Conservation (phyloP, 2,888 invertebrate species). For the Agriotes lineatus region DNA sequence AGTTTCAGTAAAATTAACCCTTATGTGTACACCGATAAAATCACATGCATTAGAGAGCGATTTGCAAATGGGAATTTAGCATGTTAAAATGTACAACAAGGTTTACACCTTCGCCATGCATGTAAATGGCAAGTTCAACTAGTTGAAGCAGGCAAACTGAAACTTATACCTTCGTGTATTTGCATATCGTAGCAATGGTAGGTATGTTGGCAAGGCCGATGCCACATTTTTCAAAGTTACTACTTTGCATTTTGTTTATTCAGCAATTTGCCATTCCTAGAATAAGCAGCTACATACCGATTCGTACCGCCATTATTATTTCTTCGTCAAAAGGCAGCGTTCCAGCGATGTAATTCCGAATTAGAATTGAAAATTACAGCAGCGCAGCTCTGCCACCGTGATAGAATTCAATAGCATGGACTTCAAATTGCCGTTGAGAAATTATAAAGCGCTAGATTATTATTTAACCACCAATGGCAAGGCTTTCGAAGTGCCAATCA, state of each 20-base stretch:
- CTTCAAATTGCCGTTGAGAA: no score
- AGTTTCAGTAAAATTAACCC: no score
- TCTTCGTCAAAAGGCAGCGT: no score
- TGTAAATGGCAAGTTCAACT: constrained; percentile 10
- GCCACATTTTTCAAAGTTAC: background rate
- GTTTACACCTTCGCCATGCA: background rate
- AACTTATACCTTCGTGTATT: constrained; percentile 4
- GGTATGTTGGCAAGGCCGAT: constrained; percentile 12
- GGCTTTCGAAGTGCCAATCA: no score
- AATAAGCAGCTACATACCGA: background rate
- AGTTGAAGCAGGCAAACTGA: background rate
- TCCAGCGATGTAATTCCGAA: no score
- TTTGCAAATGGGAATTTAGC: background rate
- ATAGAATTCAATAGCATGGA: no score
- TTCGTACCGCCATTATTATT: no score
- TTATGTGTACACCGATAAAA: background rate
- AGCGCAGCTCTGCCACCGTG: no score
- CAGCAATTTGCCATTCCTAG: background rate
- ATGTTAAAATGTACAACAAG: constrained; percentile 8
- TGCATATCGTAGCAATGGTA: constrained; percentile 8
- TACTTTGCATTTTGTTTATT: background rate
- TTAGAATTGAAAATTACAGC: no score
- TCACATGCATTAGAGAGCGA: background rate
- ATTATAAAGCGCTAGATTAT: no score
- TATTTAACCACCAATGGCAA: no score